These are phyloP conservation scores for Chitala chitala DNA, from an alignment of 2,113 vertebrate genomes.

Conservation along the genomic window DNA sequence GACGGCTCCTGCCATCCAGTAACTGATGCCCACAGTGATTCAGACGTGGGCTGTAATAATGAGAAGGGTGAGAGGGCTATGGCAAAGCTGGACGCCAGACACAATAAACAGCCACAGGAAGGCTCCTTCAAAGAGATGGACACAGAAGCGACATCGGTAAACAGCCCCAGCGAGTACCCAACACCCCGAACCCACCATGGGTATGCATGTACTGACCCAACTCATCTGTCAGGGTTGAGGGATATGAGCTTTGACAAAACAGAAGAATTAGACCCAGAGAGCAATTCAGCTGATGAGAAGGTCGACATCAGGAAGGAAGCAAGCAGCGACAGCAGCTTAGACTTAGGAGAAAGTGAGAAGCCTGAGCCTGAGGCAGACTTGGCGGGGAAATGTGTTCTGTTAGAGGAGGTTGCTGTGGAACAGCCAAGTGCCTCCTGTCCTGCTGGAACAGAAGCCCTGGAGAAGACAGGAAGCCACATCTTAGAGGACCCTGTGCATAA, in stretches of 20 bases:
- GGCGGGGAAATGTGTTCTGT: not conserved
- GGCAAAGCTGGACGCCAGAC: not conserved
- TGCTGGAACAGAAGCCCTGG: no score
- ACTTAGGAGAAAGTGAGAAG: not conserved
- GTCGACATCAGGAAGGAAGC: not conserved
- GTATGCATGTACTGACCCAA: not conserved
- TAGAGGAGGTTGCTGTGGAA: not conserved
- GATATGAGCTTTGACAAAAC: not conserved
- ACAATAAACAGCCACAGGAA: not conserved
- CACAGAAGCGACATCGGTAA: not conserved
- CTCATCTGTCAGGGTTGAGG: not conserved
- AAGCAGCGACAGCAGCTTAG: not conserved
- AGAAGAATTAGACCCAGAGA: not conserved
- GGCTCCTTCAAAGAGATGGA: not conserved
- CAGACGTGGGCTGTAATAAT: not conserved
- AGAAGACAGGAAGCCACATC: constrained; percentile 24
- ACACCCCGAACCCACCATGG: not conserved
- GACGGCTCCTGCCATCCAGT: not conserved
- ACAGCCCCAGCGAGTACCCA: not conserved
- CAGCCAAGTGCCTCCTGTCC: not conserved
- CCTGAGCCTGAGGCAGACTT: not conserved
- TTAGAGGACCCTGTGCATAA: constrained; percentile 33
- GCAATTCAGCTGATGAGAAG: not conserved
- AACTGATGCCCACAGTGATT: not conserved
- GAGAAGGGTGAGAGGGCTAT: not conserved